Percentiles rank a stretch among this genome's conserved stretches.
phyloP scores from a whole-genome alignment of 2,888 invertebrate genomes.

The Willowsia nigromaculata region DNA sequence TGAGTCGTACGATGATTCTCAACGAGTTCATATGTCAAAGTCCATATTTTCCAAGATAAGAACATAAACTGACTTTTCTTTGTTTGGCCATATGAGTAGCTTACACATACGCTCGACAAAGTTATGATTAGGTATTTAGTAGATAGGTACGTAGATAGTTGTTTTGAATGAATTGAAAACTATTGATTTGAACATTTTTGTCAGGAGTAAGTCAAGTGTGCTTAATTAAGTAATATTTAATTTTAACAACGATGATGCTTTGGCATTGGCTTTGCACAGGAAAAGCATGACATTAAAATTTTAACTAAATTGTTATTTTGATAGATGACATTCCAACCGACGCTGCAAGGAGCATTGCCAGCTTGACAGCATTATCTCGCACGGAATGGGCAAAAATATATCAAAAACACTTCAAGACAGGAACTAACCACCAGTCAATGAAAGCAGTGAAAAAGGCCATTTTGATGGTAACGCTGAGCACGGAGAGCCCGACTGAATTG shows the following conservation, averaged over 20 bases:
- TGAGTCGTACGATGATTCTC: slow-evolving; percentile 1
- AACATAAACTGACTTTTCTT: background rate
- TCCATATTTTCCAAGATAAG: background rate
- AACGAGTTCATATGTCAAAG: slow-evolving; percentile 9
- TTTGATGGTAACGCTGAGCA: slow-evolving; percentile 80
- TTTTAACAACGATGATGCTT: too few species aligned
- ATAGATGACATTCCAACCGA: slow-evolving; percentile 76
- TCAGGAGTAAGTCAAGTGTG: too few species aligned
- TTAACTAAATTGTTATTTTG: background rate
- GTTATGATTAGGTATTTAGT: background rate
- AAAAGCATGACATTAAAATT: background rate
- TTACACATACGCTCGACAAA: too few species aligned
- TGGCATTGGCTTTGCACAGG: too few species aligned
- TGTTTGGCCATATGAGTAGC: too few species aligned
- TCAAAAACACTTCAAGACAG: slow-evolving; percentile 80
- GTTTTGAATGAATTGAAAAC: too few species aligned
- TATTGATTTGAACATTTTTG: too few species aligned
- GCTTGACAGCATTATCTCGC: slow-evolving; percentile 81
- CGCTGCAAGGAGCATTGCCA: slow-evolving; percentile 80
- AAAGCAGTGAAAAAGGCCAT: slow-evolving; percentile 81
- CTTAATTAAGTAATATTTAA: too few species aligned
- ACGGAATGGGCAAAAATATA: slow-evolving; percentile 81
- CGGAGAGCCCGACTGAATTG: slow-evolving; percentile 74
- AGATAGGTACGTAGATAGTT: background rate
- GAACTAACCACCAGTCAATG: slow-evolving; percentile 81